Percentiles rank a stretch among this genome's conserved stretches.
These are phyloP conservation scores for Rallus limicola DNA, from an alignment of 2,113 vertebrate genomes.

Conservation along the genomic window DNA sequence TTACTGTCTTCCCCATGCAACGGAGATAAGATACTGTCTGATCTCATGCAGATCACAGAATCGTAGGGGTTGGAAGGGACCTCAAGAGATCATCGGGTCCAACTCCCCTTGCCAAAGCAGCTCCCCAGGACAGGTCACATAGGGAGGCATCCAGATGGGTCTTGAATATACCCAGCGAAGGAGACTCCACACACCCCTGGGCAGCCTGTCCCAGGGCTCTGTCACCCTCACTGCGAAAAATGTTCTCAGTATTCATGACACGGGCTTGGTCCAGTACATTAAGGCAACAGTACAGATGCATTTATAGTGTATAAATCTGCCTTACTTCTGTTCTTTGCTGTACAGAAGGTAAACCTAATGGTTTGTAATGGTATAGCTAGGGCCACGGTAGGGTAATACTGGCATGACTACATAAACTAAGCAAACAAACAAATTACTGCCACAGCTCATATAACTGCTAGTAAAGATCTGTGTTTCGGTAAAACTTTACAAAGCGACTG, in stretches of 20 bases:
- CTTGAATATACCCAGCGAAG: too few relatives aligned
- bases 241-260: not conserved
- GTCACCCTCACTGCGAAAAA: too few relatives aligned
- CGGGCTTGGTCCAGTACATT: not conserved
- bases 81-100: too few relatives aligned
- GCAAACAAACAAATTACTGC: not conserved
- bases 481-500: not conserved
- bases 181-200: too few relatives aligned
- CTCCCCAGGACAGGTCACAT: too few relatives aligned
- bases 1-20: not conserved
- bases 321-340: not conserved
- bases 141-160: too few relatives aligned
- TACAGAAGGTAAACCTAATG: not conserved
- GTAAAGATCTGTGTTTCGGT: not conserved
- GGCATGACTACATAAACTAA: not conserved
- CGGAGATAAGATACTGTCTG: not conserved
- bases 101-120: too few relatives aligned
- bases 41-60: not conserved
- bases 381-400: not conserved
- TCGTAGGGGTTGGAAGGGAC: too few relatives aligned
- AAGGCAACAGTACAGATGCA: not conserved
- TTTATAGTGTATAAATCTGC: not conserved
- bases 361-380: not conserved
- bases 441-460: not conserved
- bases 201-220: too few relatives aligned